Base-by-base conservation (phyloP, 2,113 vertebrate species). In the Ammodytes dubius region DNA sequence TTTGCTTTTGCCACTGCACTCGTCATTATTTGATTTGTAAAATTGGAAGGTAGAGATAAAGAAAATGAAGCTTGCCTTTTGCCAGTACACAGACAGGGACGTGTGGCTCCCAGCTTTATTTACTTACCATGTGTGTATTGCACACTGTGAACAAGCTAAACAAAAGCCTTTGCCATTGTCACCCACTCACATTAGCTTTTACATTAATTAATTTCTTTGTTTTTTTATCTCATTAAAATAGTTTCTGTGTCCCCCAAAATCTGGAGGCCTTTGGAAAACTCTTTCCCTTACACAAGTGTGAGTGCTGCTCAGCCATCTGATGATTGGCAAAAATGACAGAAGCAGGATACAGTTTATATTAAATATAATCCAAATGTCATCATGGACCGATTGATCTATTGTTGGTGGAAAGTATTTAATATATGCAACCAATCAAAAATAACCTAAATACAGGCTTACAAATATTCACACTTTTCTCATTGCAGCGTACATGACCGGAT, bases 41-140 rank as follows among this genome's bases (percentile, higher is more conserved):
- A 91, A 93, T 92, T 88, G 87, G 85, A 90, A 90, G 90, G 88
- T 88, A 84, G 90, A 87, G 81, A 91, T 93, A 89, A 91, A 90
- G 87, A 88, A 27, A 88, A 86, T 86, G 77, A 89, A 90, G 87
- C 89, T 78, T 84, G 77, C 88, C 27, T 27, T 27, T 91, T 65
- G 86, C 81, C 71, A 72, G 86, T 82, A 77, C 88, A 85, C 76
- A 73, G 83, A 85, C 72, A 53, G 70, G 81, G 86, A 87, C 84
- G 90, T 92, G 88, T 88, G 92, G 90, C 91, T 90, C 84, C 58
- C 65, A 89, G 86, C 71, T 82, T 74, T 27, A 27, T 84, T 77
- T 82, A 85, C 79, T 66, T 69, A 50, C 61, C 73, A 79, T 79
- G 88, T 85, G 79, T 78, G 84, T 59, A 84, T 83, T 70, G 53